Conservation (phyloP, 1,140 invertebrate genomes). For the Mactra quadrangularis region DNA sequence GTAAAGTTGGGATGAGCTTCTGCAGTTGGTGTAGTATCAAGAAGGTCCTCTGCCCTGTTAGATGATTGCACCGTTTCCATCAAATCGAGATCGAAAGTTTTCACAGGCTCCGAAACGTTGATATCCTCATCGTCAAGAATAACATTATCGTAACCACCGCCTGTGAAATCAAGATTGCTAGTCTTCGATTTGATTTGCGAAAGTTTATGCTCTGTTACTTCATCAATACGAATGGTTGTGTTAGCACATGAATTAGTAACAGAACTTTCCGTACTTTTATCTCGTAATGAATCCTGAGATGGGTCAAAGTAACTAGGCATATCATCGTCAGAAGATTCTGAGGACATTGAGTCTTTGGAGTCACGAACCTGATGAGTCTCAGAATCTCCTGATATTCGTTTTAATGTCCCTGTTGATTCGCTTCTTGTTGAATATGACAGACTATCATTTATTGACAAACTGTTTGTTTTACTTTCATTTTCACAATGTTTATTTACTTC, state of each 20-base stretch:
- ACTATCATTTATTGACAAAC: background rate
- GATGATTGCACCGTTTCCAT: background rate
- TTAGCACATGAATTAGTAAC: conserved; percentile 60
- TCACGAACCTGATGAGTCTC: background rate
- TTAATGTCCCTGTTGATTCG: conserved; percentile 31
- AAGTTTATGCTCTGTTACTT: conserved; percentile 11
- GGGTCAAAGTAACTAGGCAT: conserved; percentile 53
- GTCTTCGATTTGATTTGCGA: background rate
- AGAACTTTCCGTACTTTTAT: conserved; percentile 60
- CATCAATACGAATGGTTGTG: background rate
- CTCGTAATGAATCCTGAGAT: conserved; percentile 19
- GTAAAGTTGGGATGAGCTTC: conserved; percentile 44
- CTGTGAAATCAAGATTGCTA: background rate
- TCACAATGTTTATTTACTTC: background rate
- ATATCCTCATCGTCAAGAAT: conserved; percentile 12
- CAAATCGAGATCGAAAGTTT: conserved; percentile 22
- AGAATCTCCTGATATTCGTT: conserved; percentile 29
- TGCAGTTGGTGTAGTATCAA: conserved; percentile 61
- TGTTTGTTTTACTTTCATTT: background rate
- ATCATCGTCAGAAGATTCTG: conserved; percentile 35
- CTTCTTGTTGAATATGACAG: background rate
- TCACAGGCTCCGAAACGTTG: background rate
- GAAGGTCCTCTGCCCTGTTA: conserved; percentile 56
- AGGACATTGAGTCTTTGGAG: background rate
- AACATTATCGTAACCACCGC: background rate